phyloP scores from a whole-genome alignment of 2,797 vertebrate genomes.

The Natrix natrix region DNA sequence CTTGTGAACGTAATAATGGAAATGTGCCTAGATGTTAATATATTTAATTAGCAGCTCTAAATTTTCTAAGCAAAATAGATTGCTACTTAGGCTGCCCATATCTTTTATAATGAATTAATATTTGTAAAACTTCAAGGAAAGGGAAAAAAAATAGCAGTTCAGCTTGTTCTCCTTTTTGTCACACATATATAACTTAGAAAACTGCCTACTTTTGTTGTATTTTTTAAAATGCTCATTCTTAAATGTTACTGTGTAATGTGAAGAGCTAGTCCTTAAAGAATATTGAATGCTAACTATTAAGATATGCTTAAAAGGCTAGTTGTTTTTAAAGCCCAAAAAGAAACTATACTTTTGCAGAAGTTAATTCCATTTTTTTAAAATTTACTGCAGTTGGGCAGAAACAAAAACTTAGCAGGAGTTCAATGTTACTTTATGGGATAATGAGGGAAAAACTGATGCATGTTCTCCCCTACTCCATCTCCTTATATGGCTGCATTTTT shows the following conservation, averaged over 20 bases:
- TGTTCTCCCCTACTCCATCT: not conserved
- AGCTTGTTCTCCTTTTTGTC: not conserved
- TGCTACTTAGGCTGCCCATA: not conserved
- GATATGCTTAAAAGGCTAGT: not conserved
- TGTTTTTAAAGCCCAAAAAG: not conserved
- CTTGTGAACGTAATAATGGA: not conserved
- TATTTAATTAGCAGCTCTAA: not conserved
- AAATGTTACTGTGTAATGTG: not conserved
- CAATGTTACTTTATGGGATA: not conserved
- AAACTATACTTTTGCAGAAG: not conserved
- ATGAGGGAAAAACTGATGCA: not conserved
- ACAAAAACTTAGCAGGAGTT: not conserved
- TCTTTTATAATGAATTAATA: not conserved
- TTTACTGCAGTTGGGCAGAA: not conserved
- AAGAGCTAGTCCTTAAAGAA: not conserved
- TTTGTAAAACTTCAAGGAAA: not conserved
- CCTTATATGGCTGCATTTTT: not conserved
- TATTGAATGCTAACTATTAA: not conserved
- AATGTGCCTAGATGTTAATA: not conserved
- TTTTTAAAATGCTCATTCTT: not conserved
- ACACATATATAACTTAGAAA: not conserved
- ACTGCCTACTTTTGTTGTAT: not conserved
- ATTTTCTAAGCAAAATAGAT: not conserved
- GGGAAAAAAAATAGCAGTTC: not conserved
- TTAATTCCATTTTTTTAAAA: not conserved